Evolutionary conservation across 2,113 vertebrate genomes (phyloP).

Genomic region (Gambusia affinis): DNA sequence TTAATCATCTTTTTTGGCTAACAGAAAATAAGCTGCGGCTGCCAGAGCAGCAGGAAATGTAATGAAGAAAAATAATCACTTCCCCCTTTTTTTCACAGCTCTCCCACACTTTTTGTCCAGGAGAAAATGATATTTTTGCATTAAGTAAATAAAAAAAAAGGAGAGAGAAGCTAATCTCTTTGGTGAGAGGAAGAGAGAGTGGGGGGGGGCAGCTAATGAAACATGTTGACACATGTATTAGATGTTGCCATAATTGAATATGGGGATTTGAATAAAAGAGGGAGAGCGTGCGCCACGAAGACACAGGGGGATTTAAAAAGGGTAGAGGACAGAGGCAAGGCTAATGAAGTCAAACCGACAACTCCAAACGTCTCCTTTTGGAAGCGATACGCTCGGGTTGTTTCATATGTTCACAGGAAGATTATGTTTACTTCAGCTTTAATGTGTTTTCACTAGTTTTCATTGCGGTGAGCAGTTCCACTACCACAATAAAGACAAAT

Average conservation of each 20-base stretch:
- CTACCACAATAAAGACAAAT: not conserved
- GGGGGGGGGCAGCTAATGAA: constrained; percentile 61
- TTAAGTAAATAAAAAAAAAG: constrained; percentile 62
- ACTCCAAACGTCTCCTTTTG: constrained; percentile 4
- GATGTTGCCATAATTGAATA: constrained; percentile 71
- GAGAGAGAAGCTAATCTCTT: constrained; percentile 61
- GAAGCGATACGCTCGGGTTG: not conserved
- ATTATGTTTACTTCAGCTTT: not conserved
- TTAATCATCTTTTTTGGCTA: constrained; percentile 51
- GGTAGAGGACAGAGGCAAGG: constrained; percentile 32
- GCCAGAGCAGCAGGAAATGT: constrained; percentile 46
- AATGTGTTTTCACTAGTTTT: not conserved
- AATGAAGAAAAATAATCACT: constrained; percentile 66
- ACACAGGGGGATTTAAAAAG: constrained; percentile 50
- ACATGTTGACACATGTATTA: constrained; percentile 76
- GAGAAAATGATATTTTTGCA: constrained; percentile 58
- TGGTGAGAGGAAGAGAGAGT: constrained; percentile 34
- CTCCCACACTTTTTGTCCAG: constrained; percentile 41
- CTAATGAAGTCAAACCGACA: constrained; percentile 23
- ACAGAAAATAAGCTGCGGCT: constrained; percentile 23
- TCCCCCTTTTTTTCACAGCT: constrained; percentile 21
- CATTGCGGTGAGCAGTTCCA: not conserved
- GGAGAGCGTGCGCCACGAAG: constrained; percentile 44
- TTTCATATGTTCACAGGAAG: not conserved
- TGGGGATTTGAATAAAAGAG: constrained; percentile 48